Base-by-base conservation (phyloP, 2,797 vertebrate genomes). In the Hozukius guyotensis region DNA sequence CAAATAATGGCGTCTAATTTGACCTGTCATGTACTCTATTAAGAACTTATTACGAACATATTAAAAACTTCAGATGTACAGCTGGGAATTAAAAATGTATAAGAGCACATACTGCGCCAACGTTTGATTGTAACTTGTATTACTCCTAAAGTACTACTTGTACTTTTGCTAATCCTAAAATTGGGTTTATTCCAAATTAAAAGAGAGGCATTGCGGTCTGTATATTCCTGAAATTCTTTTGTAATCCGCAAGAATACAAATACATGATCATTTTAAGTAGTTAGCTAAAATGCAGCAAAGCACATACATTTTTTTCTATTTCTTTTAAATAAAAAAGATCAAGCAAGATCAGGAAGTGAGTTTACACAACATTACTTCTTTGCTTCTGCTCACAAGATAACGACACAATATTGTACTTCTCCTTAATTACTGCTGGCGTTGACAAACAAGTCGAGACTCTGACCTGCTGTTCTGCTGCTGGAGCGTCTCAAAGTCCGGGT, bases 391-490 rank as follows among this genome's bases (percentile, higher is more conserved):
- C 18, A 53, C 20, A 53, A 53, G 49, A 53, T 53, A 53, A 53
- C 6, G 0, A 52, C 0, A 53, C 18, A 10, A 53, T 53, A 53
- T 0, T n/a, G 8, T 9, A 9, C 27, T 7, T 59, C 27, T 9
- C 6, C 6, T 16, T 65, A 12, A 24, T 59, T 13, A 2, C 22
- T 12, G 36, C 4, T 49, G 7, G 18, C 18, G 18, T 49, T 49
- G 46, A 49, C 16, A 49, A 49, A 49, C 9, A 0, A 5, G 14
- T 38, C 7, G 22, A 8, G 60, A 18, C 31, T 7, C 89, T 63
- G 72, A 94, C 96, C 94, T 95, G 94, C 92, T 96, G 93, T 87
- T 96, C 73, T 96, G 95, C 84, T 95, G 94, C 88, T 95, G 93
- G 36, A 97, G 94, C 49, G 89, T 94, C 91, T 96, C 95, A 4